Evolutionary conservation across 2,888 invertebrate species (phyloP).

Genomic region (Phanerotoma sp.): DNA sequence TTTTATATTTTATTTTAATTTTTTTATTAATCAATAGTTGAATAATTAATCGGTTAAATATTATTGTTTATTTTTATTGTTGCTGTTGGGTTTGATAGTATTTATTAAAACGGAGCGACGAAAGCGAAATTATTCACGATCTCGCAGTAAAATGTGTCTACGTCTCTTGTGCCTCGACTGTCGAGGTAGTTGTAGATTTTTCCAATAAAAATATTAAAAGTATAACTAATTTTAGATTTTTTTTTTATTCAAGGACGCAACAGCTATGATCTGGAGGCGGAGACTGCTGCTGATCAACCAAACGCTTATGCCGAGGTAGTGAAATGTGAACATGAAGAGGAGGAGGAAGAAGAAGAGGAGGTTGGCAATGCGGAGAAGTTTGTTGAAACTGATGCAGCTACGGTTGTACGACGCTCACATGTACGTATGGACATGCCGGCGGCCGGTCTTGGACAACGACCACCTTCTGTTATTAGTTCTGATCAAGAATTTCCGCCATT

Average conservation of each 20-base stretch:
- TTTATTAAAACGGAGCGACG: conserved; percentile 23
- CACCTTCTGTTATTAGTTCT: conserved; percentile 68
- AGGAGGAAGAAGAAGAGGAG: conserved; percentile 25
- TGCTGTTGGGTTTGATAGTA: background rate
- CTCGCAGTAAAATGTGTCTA: conserved; percentile 58
- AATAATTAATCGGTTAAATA: too few relatives aligned
- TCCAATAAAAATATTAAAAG: background rate
- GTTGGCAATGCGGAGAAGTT: conserved; percentile 44
- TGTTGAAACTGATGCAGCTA: conserved; percentile 49
- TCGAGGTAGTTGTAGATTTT: conserved; percentile 56
- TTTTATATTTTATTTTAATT: too few relatives aligned
- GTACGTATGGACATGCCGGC: conserved; percentile 67
- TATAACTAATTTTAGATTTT: conserved; percentile 13
- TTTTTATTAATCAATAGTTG: too few relatives aligned
- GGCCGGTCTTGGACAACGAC: conserved; percentile 65
- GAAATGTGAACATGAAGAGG: conserved; percentile 33
- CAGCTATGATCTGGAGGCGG: conserved; percentile 52
- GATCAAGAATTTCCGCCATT: conserved; percentile 50
- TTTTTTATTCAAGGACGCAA: conserved; percentile 44
- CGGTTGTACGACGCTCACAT: conserved; percentile 53
- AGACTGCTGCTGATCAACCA: conserved; percentile 45
- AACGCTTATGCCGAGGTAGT: conserved; percentile 43
- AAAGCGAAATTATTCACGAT: conserved; percentile 27
- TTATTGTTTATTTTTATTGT: too few relatives aligned
- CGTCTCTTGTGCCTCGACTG: conserved; percentile 62